These are phyloP conservation scores for Anastrepha ludens DNA, from an alignment of 1,140 invertebrate species.

Conservation along the genomic window DNA sequence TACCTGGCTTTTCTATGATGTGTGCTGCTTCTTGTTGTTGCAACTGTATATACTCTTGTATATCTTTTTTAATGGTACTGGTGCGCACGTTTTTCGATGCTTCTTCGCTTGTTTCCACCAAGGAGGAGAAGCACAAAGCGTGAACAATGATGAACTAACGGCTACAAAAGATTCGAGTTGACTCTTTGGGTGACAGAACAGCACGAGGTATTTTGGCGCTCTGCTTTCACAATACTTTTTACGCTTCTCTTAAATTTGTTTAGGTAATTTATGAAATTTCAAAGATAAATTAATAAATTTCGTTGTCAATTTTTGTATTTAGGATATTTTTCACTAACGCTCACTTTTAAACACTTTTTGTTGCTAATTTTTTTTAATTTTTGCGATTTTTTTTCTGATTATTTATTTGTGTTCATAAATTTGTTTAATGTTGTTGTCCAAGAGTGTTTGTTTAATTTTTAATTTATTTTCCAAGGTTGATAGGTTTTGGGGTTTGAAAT, in stretches of 20 bases:
- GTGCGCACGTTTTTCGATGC: neutral
- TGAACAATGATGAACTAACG: neutral
- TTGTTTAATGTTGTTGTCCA: conserved; percentile 54
- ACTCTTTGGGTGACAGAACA: neutral
- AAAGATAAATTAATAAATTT: neutral
- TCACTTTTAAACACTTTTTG: neutral
- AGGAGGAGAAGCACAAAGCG: neutral
- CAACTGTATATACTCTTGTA: neutral
- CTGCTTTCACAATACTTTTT: conserved; percentile 54
- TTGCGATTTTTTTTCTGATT: neutral
- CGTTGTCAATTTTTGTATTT: neutral
- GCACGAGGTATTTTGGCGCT: conserved; percentile 38
- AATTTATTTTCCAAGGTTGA: conserved; percentile 19
- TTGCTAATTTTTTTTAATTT: neutral
- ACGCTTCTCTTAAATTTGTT: neutral
- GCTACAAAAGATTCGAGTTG: neutral
- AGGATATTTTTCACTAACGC: neutral
- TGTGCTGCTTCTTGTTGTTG: neutral
- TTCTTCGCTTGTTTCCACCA: neutral
- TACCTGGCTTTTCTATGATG: neutral
- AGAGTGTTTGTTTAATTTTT: conserved; percentile 57
- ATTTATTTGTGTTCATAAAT: conserved; percentile 13
- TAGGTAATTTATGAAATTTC: neutral
- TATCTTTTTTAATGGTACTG: neutral
- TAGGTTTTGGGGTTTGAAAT: conserved; percentile 59